These are phyloP conservation scores for Micrasema minimum DNA, from an alignment of 1,140 invertebrate genomes.

Conservation along the genomic window DNA sequence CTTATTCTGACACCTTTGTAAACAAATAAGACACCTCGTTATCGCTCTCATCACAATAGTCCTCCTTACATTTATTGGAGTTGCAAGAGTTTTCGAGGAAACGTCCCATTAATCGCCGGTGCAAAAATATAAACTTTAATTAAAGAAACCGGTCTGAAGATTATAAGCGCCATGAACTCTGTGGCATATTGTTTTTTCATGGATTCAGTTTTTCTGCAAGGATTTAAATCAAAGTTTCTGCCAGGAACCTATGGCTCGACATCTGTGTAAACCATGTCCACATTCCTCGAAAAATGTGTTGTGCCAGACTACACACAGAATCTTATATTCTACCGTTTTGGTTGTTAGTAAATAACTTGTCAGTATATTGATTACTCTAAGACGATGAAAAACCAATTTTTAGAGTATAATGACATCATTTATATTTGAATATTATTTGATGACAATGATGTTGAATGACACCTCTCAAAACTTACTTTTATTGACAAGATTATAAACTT, in stretches of 20 bases:
- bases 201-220: not conserved
- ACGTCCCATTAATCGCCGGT: not conserved
- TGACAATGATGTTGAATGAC: too few relatives aligned
- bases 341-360: too few relatives aligned
- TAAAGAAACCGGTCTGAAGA: not conserved
- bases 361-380: too few relatives aligned
- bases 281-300: constrained; percentile 26
- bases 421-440: too few relatives aligned
- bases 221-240: constrained; percentile 15
- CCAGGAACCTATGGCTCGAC: not conserved
- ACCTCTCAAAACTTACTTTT: too few relatives aligned
- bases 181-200: not conserved
- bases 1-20: not conserved
- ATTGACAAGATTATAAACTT: too few relatives aligned
- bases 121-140: too few relatives aligned
- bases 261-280: constrained; percentile 22
- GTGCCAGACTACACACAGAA: not conserved
- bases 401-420: too few relatives aligned
- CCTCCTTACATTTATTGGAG: not conserved
- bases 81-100: constrained; percentile 2
- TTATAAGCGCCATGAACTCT: not conserved
- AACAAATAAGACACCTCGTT: constrained; percentile 12
- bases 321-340: too few relatives aligned
- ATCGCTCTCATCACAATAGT: too few relatives aligned
- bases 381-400: too few relatives aligned